A percentile compares a stretch with the other conserved stretches of the same genome.
Evolutionary conservation across 2,888 invertebrate genomes (phyloP).

Genomic region (Hypselothyrea guttata): DNA sequence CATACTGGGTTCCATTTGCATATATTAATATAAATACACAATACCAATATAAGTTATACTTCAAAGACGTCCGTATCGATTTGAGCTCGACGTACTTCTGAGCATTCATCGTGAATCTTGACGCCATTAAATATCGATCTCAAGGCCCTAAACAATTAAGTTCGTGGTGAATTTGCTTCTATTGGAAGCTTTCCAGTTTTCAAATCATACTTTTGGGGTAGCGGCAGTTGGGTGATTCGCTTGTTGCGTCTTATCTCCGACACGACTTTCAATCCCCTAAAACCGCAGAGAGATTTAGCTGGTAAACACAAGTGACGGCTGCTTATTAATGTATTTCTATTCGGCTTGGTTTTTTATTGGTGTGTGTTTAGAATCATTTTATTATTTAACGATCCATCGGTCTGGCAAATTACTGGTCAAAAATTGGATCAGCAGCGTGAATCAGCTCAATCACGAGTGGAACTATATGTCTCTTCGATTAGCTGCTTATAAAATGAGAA

Average conservation of each 20-base stretch:
- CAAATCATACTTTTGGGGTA: constrained; percentile 24
- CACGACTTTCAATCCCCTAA: constrained; percentile 39
- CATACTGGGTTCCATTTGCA: constrained; percentile 19
- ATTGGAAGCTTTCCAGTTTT: constrained; percentile 26
- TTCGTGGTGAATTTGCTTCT: constrained; percentile 31
- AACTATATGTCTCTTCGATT: constrained; percentile 44
- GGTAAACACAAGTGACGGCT: constrained; percentile 25
- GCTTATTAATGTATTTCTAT: constrained; percentile 15
- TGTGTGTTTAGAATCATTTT: constrained; percentile 7
- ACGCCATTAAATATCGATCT: constrained; percentile 42
- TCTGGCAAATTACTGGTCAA: constrained; percentile 24
- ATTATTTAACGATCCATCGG: constrained; percentile 26
- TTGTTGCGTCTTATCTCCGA: no score
- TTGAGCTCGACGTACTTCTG: constrained; percentile 51
- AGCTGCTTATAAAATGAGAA: constrained; percentile 22
- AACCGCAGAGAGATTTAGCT: constrained; percentile 23
- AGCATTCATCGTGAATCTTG: constrained; percentile 36
- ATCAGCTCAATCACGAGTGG: constrained; percentile 24
- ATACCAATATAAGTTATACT: constrained; percentile 11
- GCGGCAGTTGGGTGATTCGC: constrained; percentile 2
- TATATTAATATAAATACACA: constrained; percentile 22
- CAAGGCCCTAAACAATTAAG: constrained; percentile 4
- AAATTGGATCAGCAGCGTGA: constrained; percentile 12
- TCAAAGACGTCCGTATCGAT: constrained; percentile 11
- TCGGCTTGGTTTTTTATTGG: constrained; percentile 1